Percentiles rank a stretch among this genome's conserved stretches.
phyloP scores from a whole-genome alignment of 2,797 vertebrate genomes.

The Anabas testudineus region DNA sequence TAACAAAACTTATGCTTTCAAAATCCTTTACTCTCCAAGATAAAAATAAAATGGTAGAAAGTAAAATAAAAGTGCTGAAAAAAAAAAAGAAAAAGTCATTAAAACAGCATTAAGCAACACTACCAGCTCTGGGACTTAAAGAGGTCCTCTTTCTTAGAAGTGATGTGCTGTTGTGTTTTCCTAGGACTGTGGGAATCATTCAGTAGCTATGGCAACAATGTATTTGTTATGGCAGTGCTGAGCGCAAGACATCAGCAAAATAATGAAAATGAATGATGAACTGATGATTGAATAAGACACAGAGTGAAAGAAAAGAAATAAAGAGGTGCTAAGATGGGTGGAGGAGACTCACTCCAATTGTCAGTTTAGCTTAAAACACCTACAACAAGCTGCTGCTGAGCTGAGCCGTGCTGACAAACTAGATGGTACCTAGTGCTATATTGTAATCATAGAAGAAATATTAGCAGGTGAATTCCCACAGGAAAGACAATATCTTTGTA shows the following conservation, averaged over 20 bases:
- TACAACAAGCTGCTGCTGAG: slow-evolving; percentile 11
- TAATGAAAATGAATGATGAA: background rate
- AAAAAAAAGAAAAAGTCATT: background rate
- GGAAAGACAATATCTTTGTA: no score
- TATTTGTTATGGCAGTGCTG: slow-evolving; percentile 67
- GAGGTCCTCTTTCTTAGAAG: slow-evolving; percentile 57
- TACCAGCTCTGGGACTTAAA: slow-evolving; percentile 29
- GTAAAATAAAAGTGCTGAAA: background rate
- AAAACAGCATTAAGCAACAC: slow-evolving; percentile 51
- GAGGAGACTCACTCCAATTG: slow-evolving; percentile 17
- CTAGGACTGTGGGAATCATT: slow-evolving; percentile 39
- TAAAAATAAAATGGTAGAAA: background rate
- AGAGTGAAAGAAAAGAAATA: slow-evolving; percentile 22
- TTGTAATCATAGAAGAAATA: background rate
- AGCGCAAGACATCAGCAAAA: slow-evolving; percentile 48
- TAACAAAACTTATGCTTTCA: background rate
- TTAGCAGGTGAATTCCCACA: background rate
- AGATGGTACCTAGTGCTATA: background rate
- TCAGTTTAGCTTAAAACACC: slow-evolving; percentile 47
- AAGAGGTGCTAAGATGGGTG: slow-evolving; percentile 21
- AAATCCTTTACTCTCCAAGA: background rate
- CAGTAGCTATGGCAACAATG: slow-evolving; percentile 56
- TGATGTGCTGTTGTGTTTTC: slow-evolving; percentile 48
- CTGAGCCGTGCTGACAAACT: background rate
- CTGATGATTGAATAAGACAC: no score